phyloP scores from a whole-genome alignment of 2,888 invertebrate species.

The Leistus spinibarbis region DNA sequence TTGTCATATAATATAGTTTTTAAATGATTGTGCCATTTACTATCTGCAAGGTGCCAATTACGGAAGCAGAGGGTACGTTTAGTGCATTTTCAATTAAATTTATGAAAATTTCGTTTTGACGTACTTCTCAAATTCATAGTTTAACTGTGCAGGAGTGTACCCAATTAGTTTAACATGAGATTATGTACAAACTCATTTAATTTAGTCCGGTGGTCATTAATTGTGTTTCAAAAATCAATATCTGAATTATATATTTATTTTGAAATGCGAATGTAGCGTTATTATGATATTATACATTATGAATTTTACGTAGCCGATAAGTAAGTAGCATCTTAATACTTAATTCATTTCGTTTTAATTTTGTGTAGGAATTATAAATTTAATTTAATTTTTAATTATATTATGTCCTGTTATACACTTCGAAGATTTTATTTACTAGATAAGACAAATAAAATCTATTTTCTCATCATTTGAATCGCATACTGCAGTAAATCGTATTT shows the following conservation, averaged over 20 bases:
- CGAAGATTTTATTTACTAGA: not conserved
- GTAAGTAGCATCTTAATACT: conserved; percentile 31
- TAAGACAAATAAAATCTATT: not conserved
- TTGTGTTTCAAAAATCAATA: conserved; percentile 7
- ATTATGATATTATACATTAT: conserved; percentile 17
- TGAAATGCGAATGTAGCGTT: conserved; percentile 8
- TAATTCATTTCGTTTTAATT: conserved; percentile 28
- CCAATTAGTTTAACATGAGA: not conserved
- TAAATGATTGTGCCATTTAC: conserved; percentile 24
- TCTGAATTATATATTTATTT: conserved; percentile 6
- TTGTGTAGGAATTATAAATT: not conserved
- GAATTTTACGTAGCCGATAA: conserved; percentile 9
- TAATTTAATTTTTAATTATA: not conserved
- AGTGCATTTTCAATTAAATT: not conserved
- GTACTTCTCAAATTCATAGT: not conserved
- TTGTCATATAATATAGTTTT: not conserved
- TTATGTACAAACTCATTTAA: conserved; percentile 22
- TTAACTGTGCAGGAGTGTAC: not conserved
- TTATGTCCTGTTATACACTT: conserved; percentile 2
- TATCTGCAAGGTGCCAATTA: conserved; percentile 33
- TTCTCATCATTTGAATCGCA: not conserved
- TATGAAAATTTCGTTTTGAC: not conserved
- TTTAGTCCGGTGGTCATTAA: conserved; percentile 14
- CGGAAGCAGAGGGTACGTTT: not conserved
- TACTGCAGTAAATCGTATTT: not conserved